A percentile compares a stretch with the other conserved stretches of the same genome.
These are phyloP conservation scores for Ceratitis capitata DNA, from an alignment of 1,140 invertebrate species.

Conservation along the genomic window DNA sequence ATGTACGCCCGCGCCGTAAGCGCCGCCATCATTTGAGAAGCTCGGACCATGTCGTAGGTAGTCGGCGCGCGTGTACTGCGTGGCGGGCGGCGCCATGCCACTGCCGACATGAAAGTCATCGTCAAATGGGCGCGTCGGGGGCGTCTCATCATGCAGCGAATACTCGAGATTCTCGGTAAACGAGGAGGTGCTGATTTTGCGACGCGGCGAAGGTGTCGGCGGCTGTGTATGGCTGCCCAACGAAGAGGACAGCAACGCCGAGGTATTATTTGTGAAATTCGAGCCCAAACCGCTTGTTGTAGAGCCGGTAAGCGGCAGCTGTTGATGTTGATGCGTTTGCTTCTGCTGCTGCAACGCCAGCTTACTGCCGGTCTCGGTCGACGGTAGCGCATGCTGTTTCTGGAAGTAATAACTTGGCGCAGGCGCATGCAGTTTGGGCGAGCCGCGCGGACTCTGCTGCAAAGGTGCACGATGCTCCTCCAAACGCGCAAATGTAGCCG, in stretches of 20 bases:
- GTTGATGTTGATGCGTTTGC: conserved; percentile 44
- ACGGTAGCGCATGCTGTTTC: not conserved
- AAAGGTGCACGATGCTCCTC: conserved; percentile 29
- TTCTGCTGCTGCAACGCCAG: conserved; percentile 47
- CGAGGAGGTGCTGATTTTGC: conserved; percentile 73
- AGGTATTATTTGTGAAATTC: conserved; percentile 64
- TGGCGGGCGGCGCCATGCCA: conserved; percentile 36
- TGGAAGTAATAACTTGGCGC: conserved; percentile 22
- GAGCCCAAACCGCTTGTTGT: conserved; percentile 66
- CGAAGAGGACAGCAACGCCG: conserved; percentile 51
- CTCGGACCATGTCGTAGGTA: conserved; percentile 63
- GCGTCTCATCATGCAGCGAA: conserved; percentile 38
- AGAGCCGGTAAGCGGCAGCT: conserved; percentile 59
- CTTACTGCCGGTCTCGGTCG: conserved; percentile 48
- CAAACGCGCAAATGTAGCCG: conserved; percentile 42
- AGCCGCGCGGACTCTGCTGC: not conserved
- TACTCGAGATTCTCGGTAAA: conserved; percentile 50
- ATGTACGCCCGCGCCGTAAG: conserved; percentile 49
- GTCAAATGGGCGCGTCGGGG: conserved; percentile 48
- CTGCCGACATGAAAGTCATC: conserved; percentile 58
- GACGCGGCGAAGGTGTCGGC: conserved; percentile 76
- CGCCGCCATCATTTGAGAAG: conserved; percentile 59
- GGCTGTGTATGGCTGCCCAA: conserved; percentile 63
- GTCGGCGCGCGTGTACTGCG: conserved; percentile 66
- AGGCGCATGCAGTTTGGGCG: conserved; percentile 12